These are phyloP conservation scores for Stenotaenia linearis DNA, from an alignment of 2,888 invertebrate species.

Conservation along the genomic window DNA sequence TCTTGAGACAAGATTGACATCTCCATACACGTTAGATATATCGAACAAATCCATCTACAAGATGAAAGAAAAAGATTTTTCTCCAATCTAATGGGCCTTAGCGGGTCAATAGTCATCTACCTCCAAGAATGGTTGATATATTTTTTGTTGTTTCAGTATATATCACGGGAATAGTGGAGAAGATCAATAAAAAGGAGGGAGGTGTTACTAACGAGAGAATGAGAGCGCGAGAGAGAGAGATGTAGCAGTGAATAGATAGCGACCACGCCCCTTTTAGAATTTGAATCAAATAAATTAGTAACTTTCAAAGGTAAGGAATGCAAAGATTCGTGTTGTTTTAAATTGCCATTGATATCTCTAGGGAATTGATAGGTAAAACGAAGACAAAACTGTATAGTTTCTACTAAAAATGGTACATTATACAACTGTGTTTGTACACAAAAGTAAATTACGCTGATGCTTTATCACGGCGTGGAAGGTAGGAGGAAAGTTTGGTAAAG, in stretches of 20 bases:
- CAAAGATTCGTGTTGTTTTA: too few species aligned
- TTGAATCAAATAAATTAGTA: not conserved
- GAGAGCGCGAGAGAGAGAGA: not conserved
- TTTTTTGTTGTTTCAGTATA: not conserved
- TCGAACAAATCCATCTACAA: slow-evolving; percentile 3
- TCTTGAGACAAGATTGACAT: slow-evolving; percentile 14
- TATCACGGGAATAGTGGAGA: not conserved
- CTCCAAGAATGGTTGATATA: not conserved
- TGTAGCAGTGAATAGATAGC: not conserved
- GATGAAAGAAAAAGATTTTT: slow-evolving; percentile 6
- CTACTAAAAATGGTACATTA: too few species aligned
- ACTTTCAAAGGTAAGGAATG: too few species aligned
- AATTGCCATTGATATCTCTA: too few species aligned
- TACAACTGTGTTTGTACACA: not conserved
- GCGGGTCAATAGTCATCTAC: slow-evolving; percentile 1
- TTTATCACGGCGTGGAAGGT: not conserved
- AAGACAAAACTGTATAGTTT: too few species aligned
- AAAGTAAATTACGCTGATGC: slow-evolving; percentile 1
- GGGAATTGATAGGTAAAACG: too few species aligned
- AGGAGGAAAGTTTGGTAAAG: not conserved
- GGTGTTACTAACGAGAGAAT: not conserved
- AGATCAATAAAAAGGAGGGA: not conserved
- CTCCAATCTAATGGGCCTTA: slow-evolving; percentile 3
- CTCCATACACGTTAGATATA: not conserved
- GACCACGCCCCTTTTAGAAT: not conserved